phyloP scores from a whole-genome alignment of 1,140 invertebrate species.

The Brachionus angularis region DNA sequence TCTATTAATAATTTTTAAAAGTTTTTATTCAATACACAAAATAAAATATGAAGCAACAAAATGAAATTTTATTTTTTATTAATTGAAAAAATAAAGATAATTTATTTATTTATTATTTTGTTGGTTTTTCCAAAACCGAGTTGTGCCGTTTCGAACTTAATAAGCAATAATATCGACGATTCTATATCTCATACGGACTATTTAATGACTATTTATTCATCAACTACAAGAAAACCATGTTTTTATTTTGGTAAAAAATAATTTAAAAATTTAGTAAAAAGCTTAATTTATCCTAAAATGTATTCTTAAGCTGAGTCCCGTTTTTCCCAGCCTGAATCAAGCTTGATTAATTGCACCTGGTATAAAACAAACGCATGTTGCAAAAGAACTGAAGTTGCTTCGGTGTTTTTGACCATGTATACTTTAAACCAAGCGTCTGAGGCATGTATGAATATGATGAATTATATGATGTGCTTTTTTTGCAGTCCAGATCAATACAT shows the following conservation, averaged over 20 bases:
- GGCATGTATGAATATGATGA: conserved; percentile 53
- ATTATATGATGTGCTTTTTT: conserved; percentile 59
- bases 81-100: no score
- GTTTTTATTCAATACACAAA: no score
- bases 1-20: no score
- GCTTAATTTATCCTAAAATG: background rate
- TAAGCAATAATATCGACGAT: conserved; percentile 22
- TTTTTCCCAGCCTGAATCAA: conserved; percentile 48
- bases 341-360: conserved; percentile 58
- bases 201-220: conserved; percentile 30
- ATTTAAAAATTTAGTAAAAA: background rate
- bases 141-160: no score
- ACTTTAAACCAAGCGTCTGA: conserved; percentile 51
- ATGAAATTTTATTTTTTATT: no score
- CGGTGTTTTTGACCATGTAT: conserved; percentile 57
- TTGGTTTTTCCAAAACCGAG: no score
- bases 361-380: conserved; percentile 56
- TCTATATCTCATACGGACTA: conserved; percentile 34
- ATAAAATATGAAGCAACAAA: no score
- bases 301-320: conserved; percentile 50
- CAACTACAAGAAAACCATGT: conserved; percentile 30
- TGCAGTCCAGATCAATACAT: conserved; percentile 57
- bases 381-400: conserved; percentile 58
- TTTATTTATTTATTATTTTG: no score
- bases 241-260: background rate